phyloP scores from a whole-genome alignment of 2,888 invertebrate species.

The Stenchaetothrips biformis region DNA sequence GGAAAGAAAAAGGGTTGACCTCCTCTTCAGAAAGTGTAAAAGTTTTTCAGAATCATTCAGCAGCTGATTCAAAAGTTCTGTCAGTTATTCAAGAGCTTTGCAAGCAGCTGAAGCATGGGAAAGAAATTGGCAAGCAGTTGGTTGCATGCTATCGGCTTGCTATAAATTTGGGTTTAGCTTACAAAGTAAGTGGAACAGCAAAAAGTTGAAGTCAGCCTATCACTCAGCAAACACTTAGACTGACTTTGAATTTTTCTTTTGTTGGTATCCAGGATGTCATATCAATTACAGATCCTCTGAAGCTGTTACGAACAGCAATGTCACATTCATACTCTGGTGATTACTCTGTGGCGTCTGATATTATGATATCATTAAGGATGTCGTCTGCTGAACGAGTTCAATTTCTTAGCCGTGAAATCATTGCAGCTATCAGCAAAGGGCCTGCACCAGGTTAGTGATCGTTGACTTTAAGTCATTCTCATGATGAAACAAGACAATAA shows the following conservation, averaged over 20 bases:
- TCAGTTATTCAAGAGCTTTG: slow-evolving; percentile 49
- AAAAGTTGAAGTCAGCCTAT: neutral
- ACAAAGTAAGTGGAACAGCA: slow-evolving; percentile 29
- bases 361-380: neutral
- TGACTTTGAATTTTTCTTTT: neutral
- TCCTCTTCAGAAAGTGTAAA: neutral
- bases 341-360: neutral
- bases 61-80: slow-evolving; percentile 39
- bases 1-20: neutral
- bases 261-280: neutral
- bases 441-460: neutral
- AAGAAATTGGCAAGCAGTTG: slow-evolving; percentile 52
- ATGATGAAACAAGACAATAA: neutral
- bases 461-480: neutral
- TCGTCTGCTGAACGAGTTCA: neutral
- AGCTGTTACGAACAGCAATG: neutral
- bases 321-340: neutral
- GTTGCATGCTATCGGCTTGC: slow-evolving; percentile 55
- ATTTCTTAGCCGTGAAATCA: slow-evolving; percentile 2
- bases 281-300: neutral
- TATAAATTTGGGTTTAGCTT: slow-evolving; percentile 49
- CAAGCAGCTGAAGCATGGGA: slow-evolving; percentile 52
- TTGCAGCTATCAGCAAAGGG: slow-evolving; percentile 2
- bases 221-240: neutral
- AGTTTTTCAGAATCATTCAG: no score